These are phyloP conservation scores for Ptychadena robeensis DNA, from an alignment of 2,797 vertebrate genomes.

Conservation along the genomic window DNA sequence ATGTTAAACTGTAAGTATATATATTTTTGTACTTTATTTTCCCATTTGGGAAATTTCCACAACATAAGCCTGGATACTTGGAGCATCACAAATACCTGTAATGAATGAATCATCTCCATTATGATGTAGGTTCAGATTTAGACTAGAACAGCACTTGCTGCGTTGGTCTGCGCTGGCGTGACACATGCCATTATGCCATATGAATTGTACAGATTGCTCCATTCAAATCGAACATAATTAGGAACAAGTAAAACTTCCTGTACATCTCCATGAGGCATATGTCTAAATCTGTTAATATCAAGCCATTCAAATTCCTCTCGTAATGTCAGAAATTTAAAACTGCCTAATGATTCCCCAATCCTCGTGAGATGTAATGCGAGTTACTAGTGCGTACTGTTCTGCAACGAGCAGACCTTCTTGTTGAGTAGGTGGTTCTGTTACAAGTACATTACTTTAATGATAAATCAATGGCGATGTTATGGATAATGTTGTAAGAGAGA, in stretches of 20 bases:
- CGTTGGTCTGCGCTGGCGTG: neutral
- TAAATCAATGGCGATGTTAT: neutral
- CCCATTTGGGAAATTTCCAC: too few species aligned
- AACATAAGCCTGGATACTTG: neutral
- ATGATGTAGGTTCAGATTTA: neutral
- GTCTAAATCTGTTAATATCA: conserved; percentile 12
- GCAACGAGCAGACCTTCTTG: neutral
- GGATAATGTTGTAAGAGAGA: neutral
- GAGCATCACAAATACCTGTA: neutral
- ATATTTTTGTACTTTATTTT: too few species aligned
- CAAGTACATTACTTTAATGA: neutral
- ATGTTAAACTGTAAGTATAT: too few species aligned
- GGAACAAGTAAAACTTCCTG: neutral
- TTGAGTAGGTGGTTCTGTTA: neutral
- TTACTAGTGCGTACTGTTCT: neutral
- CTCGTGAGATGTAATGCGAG: neutral
- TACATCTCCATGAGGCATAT: conserved; percentile 1
- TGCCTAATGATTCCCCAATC: neutral
- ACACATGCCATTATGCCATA: neutral
- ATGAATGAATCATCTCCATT: neutral
- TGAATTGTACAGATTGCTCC: conserved; percentile 2
- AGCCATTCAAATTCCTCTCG: neutral
- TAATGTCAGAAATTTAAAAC: neutral
- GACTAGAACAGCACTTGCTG: neutral
- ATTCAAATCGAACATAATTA: neutral